Percentiles rank a stretch among this genome's conserved stretches.
These are phyloP conservation scores for Pomacea canaliculata DNA, from an alignment of 2,888 invertebrate species.

Conservation along the genomic window DNA sequence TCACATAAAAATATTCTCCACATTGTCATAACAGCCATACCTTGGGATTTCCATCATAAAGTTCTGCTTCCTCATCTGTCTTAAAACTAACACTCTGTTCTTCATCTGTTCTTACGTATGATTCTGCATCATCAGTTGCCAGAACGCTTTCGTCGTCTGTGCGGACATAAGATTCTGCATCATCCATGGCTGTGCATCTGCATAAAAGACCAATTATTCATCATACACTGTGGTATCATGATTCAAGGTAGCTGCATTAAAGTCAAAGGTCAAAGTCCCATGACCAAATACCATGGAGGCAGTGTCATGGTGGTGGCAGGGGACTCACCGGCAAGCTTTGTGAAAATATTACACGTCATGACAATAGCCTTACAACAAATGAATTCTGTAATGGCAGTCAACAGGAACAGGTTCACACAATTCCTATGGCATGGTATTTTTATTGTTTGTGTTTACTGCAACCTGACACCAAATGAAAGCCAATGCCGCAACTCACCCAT, in stretches of 20 bases:
- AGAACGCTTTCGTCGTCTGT: slow-evolving; percentile 61
- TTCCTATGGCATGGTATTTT: no score
- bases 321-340: no score
- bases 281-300: not conserved
- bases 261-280: not conserved
- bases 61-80: slow-evolving; percentile 64
- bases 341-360: no score
- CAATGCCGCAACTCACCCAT: slow-evolving; percentile 32
- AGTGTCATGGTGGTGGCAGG: not conserved
- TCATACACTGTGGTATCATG: no score
- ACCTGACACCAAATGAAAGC: no score
- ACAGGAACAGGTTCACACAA: no score
- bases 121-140: slow-evolving; percentile 51
- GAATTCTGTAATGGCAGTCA: no score
- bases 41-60: slow-evolving; percentile 67
- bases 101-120: slow-evolving; percentile 58
- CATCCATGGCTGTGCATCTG: slow-evolving; percentile 53
- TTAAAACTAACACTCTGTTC: slow-evolving; percentile 54
- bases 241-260: not conserved
- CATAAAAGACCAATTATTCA: not conserved
- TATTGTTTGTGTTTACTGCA: no score
- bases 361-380: no score
- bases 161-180: slow-evolving; percentile 62
- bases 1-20: no score
- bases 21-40: slow-evolving; percentile 36